Percentiles rank a stretch among this genome's conserved stretches.
phyloP scores from a whole-genome alignment of 2,888 invertebrate species.

The Andrena bicolor region DNA sequence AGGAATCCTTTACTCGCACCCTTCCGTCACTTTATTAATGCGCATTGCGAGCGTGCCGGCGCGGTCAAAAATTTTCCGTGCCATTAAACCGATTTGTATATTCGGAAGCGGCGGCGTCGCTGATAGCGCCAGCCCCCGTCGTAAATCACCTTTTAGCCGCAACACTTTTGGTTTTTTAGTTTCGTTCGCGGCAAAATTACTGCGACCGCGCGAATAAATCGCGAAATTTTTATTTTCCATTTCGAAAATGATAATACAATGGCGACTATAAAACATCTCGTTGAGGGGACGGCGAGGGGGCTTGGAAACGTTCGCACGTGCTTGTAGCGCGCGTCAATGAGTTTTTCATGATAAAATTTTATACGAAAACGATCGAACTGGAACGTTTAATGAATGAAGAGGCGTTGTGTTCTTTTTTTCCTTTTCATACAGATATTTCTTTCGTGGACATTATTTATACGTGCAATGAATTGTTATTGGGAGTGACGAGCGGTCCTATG shows the following conservation, averaged over 20 bases:
- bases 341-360: background rate
- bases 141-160: slow-evolving; percentile 47
- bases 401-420: background rate
- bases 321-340: slow-evolving; percentile 13
- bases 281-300: background rate
- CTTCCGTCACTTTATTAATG: slow-evolving; percentile 76
- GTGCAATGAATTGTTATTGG: slow-evolving; percentile 1
- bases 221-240: slow-evolving; percentile 36
- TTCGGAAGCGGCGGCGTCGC: slow-evolving; percentile 53
- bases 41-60: slow-evolving; percentile 70
- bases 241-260: slow-evolving; percentile 27
- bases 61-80: slow-evolving; percentile 76
- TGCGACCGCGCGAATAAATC: slow-evolving; percentile 40
- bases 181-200: background rate
- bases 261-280: slow-evolving; percentile 31
- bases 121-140: slow-evolving; percentile 34
- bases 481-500: background rate
- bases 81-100: slow-evolving; percentile 78
- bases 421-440: background rate
- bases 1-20: slow-evolving; percentile 65
- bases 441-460: background rate
- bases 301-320: background rate
- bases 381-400: background rate
- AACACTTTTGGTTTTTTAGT: background rate
- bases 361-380: background rate